Conservation (phyloP, 2,113 vertebrate genomes). For the Alectura lathami region DNA sequence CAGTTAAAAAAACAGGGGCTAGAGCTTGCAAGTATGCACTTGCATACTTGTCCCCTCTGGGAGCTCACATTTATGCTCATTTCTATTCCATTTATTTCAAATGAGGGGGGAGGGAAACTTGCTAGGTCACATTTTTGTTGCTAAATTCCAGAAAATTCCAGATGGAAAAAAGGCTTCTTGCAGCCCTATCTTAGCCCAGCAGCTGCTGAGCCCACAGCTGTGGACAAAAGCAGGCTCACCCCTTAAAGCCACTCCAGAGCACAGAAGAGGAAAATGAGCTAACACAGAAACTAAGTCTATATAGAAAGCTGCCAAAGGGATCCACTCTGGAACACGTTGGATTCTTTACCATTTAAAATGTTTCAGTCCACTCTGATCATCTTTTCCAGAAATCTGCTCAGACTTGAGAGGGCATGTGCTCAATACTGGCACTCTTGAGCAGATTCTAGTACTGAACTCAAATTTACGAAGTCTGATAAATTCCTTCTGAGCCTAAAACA, state of each 20-base stretch:
- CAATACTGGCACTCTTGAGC: neutral
- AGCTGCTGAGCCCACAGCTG: neutral
- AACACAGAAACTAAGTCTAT: neutral
- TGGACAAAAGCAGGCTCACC: neutral
- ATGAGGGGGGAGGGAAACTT: neutral
- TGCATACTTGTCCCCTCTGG: neutral
- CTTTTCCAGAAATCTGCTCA: neutral
- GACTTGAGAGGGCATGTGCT: fast-evolving
- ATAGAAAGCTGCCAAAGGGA: neutral
- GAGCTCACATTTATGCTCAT: neutral
- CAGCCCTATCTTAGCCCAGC: neutral
- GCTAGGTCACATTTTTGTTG: neutral
- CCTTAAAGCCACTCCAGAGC: neutral
- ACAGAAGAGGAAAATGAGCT: neutral
- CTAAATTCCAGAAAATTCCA: neutral
- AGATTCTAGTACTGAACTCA: fast-evolving
- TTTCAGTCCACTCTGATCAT: neutral
- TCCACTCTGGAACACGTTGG: neutral
- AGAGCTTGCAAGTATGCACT: neutral
- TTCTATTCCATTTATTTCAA: neutral
- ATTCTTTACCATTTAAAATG: neutral
- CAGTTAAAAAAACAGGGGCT: neutral
- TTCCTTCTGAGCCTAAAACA: neutral
- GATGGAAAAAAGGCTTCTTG: neutral
- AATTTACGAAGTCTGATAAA: neutral